Evolutionary conservation across 1,140 invertebrate species (phyloP).

Genomic region (Hormaphis cornu): DNA sequence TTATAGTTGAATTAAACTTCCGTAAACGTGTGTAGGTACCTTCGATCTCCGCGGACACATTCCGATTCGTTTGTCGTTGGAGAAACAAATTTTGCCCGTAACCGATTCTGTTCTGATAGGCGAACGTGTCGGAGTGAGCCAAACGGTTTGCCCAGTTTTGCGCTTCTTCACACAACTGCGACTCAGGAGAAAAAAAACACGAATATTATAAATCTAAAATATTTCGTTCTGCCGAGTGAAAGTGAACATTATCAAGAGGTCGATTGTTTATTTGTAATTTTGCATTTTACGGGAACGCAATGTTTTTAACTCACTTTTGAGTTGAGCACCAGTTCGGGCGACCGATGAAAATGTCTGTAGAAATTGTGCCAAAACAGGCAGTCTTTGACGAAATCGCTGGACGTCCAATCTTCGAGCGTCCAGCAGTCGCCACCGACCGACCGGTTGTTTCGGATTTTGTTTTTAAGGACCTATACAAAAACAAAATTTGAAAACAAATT

Average conservation of each 20-base stretch:
- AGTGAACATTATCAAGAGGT: too few relatives aligned
- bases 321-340: conserved; percentile 59
- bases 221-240: too few relatives aligned
- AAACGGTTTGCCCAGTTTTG: conserved; percentile 79
- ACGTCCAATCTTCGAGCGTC: conserved; percentile 48
- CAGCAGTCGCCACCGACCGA: too few relatives aligned
- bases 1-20: too few relatives aligned
- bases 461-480: conserved; percentile 40
- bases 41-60: conserved; percentile 57
- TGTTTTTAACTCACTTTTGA: conserved; percentile 58
- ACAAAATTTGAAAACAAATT: too few relatives aligned
- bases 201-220: not conserved
- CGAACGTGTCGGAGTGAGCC: conserved; percentile 65
- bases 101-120: conserved; percentile 61
- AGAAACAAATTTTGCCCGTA: conserved; percentile 72
- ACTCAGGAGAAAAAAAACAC: too few relatives aligned
- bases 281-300: too few relatives aligned
- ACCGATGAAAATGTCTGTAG: conserved; percentile 62
- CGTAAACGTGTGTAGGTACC: too few relatives aligned
- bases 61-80: conserved; percentile 53
- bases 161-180: conserved; percentile 67
- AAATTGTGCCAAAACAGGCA: conserved; percentile 72
- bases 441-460: not conserved
- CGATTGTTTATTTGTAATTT: too few relatives aligned
- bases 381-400: conserved; percentile 69